Percentiles rank a stretch among this genome's conserved stretches.
phyloP scores from a whole-genome alignment of 1,140 invertebrate genomes.

The Campoletis sonorensis region DNA sequence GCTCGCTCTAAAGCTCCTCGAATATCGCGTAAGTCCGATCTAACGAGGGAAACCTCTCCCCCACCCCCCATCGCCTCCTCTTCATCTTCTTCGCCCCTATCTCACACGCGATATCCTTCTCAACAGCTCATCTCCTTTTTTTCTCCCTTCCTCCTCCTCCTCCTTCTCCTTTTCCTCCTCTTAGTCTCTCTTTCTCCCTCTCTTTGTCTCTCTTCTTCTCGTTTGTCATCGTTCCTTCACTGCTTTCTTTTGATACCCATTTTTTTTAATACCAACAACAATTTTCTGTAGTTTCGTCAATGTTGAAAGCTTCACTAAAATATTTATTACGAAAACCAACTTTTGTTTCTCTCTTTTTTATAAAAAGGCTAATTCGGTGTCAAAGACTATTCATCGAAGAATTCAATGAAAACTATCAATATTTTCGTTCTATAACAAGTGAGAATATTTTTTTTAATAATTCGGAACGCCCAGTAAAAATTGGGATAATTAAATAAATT shows the following conservation, averaged over 20 bases:
- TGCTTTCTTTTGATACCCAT: not conserved
- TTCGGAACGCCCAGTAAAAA: too few relatives aligned
- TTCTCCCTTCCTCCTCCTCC: too few relatives aligned
- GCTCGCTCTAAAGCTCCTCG: conserved; percentile 50
- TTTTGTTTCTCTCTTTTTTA: too few relatives aligned
- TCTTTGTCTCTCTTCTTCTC: not conserved
- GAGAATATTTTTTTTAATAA: too few relatives aligned
- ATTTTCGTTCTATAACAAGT: too few relatives aligned
- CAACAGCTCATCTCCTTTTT: conserved; percentile 25
- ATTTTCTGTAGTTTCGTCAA: not conserved
- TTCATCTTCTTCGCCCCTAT: not conserved
- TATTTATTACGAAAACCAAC: too few relatives aligned
- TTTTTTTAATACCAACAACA: not conserved
- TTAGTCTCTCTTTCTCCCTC: too few relatives aligned
- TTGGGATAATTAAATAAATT: too few relatives aligned
- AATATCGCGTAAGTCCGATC: conserved; percentile 53
- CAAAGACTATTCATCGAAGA: too few relatives aligned
- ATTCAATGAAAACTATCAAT: too few relatives aligned
- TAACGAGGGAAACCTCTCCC: conserved; percentile 45
- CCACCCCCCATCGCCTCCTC: not conserved
- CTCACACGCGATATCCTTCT: conserved; percentile 36
- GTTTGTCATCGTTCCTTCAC: not conserved
- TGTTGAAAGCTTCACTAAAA: not conserved
- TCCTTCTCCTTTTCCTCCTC: not conserved
- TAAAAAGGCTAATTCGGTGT: too few relatives aligned